These are phyloP conservation scores for Falco cherrug DNA, from an alignment of 2,797 vertebrate genomes.

Conservation along the genomic window DNA sequence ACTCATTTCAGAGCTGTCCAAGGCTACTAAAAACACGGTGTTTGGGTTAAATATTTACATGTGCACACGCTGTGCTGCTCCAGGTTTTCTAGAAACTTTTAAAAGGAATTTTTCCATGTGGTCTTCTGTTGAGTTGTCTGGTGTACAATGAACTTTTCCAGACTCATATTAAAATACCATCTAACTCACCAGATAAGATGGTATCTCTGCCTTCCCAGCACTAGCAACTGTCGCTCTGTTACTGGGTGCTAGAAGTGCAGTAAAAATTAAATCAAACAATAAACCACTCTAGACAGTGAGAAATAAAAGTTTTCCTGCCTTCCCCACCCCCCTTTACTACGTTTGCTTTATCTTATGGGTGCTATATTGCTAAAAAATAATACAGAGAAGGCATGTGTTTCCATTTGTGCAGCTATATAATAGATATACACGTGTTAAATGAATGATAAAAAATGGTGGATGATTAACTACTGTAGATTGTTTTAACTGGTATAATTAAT, in stretches of 20 bases:
- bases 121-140: background rate
- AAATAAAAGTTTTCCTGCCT: background rate
- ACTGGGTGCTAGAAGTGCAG: background rate
- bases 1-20: background rate
- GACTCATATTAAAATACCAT: background rate
- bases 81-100: background rate
- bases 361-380: background rate
- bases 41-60: background rate
- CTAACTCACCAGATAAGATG: background rate
- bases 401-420: background rate
- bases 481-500: background rate
- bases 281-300: background rate
- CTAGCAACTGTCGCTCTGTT: background rate
- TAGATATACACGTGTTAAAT: accelerated
- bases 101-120: background rate
- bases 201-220: background rate
- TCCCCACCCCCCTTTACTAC: accelerated
- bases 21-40: background rate
- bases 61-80: background rate
- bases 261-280: background rate
- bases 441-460: background rate
- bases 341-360: background rate
- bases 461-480: background rate
- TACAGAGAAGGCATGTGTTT: background rate
- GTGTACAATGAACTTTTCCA: background rate